These are phyloP conservation scores for Bhutanitis thaidina DNA, from an alignment of 2,888 invertebrate species.

Conservation along the genomic window DNA sequence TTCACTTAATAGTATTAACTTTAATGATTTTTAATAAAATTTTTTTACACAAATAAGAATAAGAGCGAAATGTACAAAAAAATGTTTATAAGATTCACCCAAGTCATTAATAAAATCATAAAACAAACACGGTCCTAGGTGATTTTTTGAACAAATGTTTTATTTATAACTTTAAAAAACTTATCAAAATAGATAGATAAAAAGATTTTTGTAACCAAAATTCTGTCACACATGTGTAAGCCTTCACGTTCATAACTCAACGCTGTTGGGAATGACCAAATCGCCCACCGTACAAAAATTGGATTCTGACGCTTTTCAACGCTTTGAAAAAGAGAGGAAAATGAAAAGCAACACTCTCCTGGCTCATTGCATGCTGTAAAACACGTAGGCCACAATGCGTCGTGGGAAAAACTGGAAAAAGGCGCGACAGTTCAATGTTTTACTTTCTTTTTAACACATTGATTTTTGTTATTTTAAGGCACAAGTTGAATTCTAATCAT, in stretches of 20 bases:
- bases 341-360: neutral
- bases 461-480: neutral
- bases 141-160: too few relatives aligned
- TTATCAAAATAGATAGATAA: too few relatives aligned
- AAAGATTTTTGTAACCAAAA: neutral
- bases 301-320: conserved; percentile 51
- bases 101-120: too few relatives aligned
- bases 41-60: too few relatives aligned
- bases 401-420: neutral
- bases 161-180: too few relatives aligned
- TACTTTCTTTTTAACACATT: neutral
- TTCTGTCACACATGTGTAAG: neutral
- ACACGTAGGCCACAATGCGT: conserved; percentile 3
- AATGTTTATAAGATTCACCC: too few relatives aligned
- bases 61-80: too few relatives aligned
- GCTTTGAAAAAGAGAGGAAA: conserved; percentile 46
- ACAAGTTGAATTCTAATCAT: too few relatives aligned
- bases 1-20: too few relatives aligned
- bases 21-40: too few relatives aligned
- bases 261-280: conserved; percentile 12
- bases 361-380: conserved; percentile 2
- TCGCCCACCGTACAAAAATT: conserved; percentile 47
- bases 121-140: too few relatives aligned
- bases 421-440: neutral
- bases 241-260: conserved; percentile 9